Evolutionary conservation across 2,888 invertebrate species (phyloP).

Genomic region (Glyphotaelius pellucidus): DNA sequence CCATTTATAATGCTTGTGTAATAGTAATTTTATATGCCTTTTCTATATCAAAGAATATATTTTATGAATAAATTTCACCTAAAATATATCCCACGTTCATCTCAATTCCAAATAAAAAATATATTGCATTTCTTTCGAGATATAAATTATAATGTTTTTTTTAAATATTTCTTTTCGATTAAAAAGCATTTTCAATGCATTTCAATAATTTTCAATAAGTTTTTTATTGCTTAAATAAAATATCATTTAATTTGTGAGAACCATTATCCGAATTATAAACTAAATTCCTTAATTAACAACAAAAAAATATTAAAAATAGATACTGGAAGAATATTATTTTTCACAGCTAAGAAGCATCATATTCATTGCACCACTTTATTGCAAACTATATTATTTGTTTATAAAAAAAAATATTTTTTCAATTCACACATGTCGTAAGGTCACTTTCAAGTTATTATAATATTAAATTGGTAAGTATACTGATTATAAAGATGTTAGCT

Average conservation of each 20-base stretch:
- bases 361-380: background rate
- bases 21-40: no score
- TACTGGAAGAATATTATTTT: conserved; percentile 19
- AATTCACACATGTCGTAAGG: background rate
- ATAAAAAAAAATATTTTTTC: background rate
- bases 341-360: background rate
- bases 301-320: background rate
- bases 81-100: no score
- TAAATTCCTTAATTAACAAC: background rate
- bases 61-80: no score
- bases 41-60: no score
- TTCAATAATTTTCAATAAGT: background rate
- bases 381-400: background rate
- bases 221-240: conserved; percentile 21
- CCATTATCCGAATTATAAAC: conserved; percentile 24
- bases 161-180: background rate
- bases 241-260: conserved; percentile 36
- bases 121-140: no score
- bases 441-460: background rate
- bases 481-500: background rate
- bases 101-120: no score
- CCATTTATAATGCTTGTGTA: no score
- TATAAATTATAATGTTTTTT: no score
- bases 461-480: background rate
- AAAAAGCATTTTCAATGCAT: background rate